These are phyloP conservation scores for Nyctibius bracteatus DNA, from an alignment of 2,113 vertebrate species.

Conservation along the genomic window DNA sequence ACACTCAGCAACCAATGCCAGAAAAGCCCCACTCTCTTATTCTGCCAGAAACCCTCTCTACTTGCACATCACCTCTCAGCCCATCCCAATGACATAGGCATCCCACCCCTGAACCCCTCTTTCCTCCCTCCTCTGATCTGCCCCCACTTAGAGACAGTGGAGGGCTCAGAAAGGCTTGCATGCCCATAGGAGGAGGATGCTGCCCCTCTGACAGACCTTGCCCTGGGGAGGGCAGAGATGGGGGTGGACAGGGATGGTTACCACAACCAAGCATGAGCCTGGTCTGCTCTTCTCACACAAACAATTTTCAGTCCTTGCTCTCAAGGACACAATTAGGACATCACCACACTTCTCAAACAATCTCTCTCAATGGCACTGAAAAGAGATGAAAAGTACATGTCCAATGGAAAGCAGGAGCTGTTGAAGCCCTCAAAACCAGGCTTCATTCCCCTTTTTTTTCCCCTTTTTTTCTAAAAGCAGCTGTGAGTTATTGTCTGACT, in stretches of 20 bases:
- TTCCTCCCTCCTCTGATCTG: background rate
- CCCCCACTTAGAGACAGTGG: background rate
- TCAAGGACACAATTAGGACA: background rate
- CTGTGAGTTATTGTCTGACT: background rate
- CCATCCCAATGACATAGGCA: background rate
- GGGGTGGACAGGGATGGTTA: background rate
- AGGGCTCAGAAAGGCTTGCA: background rate
- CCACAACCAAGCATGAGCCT: background rate
- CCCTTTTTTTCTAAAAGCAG: background rate
- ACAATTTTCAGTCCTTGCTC: background rate
- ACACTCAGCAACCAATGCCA: background rate
- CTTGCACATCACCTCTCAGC: background rate
- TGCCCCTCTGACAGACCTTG: background rate
- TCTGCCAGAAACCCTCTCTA: background rate
- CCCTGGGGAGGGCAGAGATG: background rate
- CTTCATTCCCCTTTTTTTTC: rapidly evolving
- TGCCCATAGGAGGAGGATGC: background rate
- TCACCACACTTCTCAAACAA: background rate
- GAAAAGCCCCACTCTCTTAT: background rate
- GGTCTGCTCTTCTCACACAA: background rate
- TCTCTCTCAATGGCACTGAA: background rate
- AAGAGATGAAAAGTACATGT: background rate
- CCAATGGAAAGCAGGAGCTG: background rate
- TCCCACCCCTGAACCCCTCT: rapidly evolving
- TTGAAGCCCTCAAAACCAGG: background rate